These are phyloP conservation scores for Melanotaenia maccullochi DNA, from an alignment of 2,797 vertebrate genomes.

Conservation along the genomic window DNA sequence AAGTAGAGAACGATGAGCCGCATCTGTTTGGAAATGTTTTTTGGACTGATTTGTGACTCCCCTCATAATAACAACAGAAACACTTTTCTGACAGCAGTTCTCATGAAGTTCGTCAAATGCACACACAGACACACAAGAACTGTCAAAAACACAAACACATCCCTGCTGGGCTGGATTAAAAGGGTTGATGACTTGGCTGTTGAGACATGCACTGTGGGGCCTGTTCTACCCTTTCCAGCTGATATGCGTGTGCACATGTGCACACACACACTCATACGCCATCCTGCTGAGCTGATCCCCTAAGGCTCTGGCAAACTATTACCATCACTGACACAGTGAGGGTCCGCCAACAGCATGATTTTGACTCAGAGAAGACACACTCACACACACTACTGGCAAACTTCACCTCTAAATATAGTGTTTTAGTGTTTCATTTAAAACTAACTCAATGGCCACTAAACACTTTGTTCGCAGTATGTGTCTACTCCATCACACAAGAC, in stretches of 20 bases:
- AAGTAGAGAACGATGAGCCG: conserved; percentile 12
- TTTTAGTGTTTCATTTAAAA: conserved; percentile 46
- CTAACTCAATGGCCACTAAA: conserved; percentile 36
- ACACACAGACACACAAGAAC: conserved; percentile 34
- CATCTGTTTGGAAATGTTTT: conserved; percentile 13
- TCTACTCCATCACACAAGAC: conserved; percentile 43
- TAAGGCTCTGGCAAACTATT: conserved; percentile 75
- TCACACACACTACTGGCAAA: conserved; percentile 27
- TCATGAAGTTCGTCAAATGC: conserved; percentile 40
- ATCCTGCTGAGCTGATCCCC: conserved; percentile 69
- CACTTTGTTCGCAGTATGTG: conserved; percentile 11
- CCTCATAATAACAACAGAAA: conserved; percentile 25
- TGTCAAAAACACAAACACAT: conserved; percentile 66
- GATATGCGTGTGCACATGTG: conserved; percentile 48
- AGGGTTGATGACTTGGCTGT: conserved; percentile 79
- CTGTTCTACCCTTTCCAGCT: conserved; percentile 65
- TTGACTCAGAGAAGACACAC: conserved; percentile 54
- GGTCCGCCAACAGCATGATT: conserved; percentile 69
- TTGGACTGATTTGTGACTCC: conserved; percentile 17
- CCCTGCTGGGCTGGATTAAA: conserved; percentile 76
- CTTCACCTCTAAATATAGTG: conserved; percentile 17
- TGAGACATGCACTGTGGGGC: conserved; percentile 69
- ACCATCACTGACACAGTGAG: conserved; percentile 75
- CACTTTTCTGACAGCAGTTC: conserved; percentile 48
- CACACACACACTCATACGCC: conserved; percentile 21